phyloP scores from a whole-genome alignment of 2,888 invertebrate species.

The Drosophila fungiperda region DNA sequence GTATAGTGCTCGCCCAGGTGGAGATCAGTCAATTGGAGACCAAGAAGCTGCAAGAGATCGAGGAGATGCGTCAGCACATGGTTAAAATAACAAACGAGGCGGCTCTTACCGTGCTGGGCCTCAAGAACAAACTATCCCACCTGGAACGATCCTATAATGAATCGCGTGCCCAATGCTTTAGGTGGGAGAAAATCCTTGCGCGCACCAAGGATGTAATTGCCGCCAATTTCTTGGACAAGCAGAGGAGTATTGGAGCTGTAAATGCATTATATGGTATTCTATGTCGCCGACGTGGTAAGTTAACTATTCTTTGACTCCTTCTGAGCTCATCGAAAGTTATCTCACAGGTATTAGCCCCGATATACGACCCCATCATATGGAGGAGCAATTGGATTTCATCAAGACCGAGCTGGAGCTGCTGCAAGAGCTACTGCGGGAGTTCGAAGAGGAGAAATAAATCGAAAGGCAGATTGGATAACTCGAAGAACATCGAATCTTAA shows the following conservation, averaged over 20 bases:
- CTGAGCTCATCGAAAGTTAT: not conserved
- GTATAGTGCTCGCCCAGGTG: conserved; percentile 83
- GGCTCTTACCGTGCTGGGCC: conserved; percentile 80
- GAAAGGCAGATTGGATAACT: not conserved
- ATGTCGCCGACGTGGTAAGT: conserved; percentile 73
- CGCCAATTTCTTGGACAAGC: conserved; percentile 68
- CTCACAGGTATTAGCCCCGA: conserved; percentile 15
- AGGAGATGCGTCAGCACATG: conserved; percentile 83
- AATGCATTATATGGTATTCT: conserved; percentile 75
- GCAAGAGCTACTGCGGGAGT: conserved; percentile 68
- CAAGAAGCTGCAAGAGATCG: conserved; percentile 80
- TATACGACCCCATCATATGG: conserved; percentile 55
- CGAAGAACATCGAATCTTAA: not conserved
- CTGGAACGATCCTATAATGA: conserved; percentile 80
- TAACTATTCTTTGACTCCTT: not conserved
- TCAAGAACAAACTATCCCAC: conserved; percentile 82
- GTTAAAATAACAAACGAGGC: conserved; percentile 83
- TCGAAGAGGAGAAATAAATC: conserved; percentile 29
- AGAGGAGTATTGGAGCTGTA: conserved; percentile 79
- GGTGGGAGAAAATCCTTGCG: conserved; percentile 83
- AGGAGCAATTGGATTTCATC: conserved; percentile 79
- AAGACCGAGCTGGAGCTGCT: conserved; percentile 82
- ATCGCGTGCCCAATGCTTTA: conserved; percentile 74
- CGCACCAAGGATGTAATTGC: conserved; percentile 76
- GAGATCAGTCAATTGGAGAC: conserved; percentile 82